Percentiles rank a stretch among this genome's conserved stretches.
These are phyloP conservation scores for Philaenus spumarius DNA, from an alignment of 1,140 invertebrate species.

Conservation along the genomic window DNA sequence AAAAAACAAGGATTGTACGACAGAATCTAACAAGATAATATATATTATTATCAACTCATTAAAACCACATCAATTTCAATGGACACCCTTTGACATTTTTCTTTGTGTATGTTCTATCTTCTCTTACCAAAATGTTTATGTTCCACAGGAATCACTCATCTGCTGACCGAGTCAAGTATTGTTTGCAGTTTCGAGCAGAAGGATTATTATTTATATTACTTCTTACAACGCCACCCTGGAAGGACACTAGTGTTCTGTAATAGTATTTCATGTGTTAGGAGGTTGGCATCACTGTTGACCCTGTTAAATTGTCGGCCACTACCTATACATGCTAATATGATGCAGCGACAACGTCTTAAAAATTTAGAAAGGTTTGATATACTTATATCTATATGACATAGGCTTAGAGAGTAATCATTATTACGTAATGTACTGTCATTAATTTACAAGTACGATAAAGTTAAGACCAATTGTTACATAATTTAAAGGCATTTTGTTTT, in stretches of 20 bases:
- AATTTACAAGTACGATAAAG: too few relatives aligned
- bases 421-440: too few relatives aligned
- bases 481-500: too few relatives aligned
- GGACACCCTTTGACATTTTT: too few relatives aligned
- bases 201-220: slow-evolving; percentile 92
- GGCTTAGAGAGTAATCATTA: too few relatives aligned
- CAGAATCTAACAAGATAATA: too few relatives aligned
- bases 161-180: slow-evolving; percentile 77
- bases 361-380: slow-evolving; percentile 82
- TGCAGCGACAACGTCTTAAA: slow-evolving; percentile 87
- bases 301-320: slow-evolving; percentile 68
- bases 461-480: too few relatives aligned
- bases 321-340: slow-evolving; percentile 91
- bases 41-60: too few relatives aligned
- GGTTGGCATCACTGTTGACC: slow-evolving; percentile 74
- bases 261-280: slow-evolving; percentile 86
- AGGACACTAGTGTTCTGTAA: slow-evolving; percentile 96
- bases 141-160: slow-evolving; percentile 65
- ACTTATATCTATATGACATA: too few relatives aligned
- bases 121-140: slow-evolving; percentile 2
- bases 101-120: not conserved
- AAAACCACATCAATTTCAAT: too few relatives aligned
- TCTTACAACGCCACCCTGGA: slow-evolving; percentile 75
- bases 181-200: slow-evolving; percentile 69
- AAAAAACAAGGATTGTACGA: too few relatives aligned